Evolutionary conservation across 2,113 vertebrate species (phyloP).

Genomic region (Mustelus asterias): DNA sequence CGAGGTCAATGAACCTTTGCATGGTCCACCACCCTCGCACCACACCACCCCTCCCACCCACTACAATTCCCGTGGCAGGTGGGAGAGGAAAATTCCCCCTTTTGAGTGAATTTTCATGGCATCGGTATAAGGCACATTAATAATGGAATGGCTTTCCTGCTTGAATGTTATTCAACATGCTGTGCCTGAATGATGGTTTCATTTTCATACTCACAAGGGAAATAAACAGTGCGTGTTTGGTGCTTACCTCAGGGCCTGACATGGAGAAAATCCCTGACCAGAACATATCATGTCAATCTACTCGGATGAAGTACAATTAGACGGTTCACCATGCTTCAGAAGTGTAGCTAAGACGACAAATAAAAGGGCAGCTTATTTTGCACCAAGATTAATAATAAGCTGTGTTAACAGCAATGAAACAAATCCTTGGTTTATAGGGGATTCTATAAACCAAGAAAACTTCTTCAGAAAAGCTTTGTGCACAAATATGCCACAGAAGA

Average conservation of each 20-base stretch:
- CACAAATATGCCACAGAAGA: neutral
- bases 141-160: neutral
- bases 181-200: neutral
- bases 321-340: neutral
- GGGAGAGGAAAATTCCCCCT: too few species aligned
- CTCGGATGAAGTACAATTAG: neutral
- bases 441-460: neutral
- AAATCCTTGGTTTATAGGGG: neutral
- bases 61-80: too few species aligned
- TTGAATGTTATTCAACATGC: neutral
- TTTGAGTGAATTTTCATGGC: neutral
- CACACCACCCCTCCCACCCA: too few species aligned
- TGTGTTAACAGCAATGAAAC: neutral
- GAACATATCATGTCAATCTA: neutral
- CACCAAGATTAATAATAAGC: neutral
- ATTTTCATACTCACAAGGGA: neutral
- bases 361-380: neutral
- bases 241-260: neutral
- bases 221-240: neutral
- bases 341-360: neutral
- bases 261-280: neutral
- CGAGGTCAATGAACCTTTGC: too few species aligned
- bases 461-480: neutral
- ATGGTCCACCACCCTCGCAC: too few species aligned
- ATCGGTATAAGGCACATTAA: neutral